Evolutionary conservation across 2,797 vertebrate genomes (phyloP), one percentile per base, ranked within the genome.

Genomic region (Syngnathus rostellatus): DNA sequence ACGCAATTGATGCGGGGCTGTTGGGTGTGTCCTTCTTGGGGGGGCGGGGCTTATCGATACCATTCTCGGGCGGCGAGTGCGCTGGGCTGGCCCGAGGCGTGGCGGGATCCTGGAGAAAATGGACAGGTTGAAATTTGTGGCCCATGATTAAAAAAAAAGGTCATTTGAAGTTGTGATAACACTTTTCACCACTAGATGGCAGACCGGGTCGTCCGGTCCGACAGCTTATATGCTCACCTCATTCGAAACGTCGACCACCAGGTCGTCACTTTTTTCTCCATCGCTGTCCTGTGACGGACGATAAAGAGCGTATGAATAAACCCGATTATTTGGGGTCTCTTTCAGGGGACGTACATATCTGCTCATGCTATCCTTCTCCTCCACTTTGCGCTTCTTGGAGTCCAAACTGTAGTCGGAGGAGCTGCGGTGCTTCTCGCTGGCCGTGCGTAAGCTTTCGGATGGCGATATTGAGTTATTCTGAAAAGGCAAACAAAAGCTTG

Each of bases 161-260:
- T 31, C 31, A 31, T 31, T 31, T 31, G 31, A 31, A 31, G 31
- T 62, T 71, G 39, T 7, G 63, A 2, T 7, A 54, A 25, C 23
- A 6, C 10, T 8, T 31, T 17, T 43, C 41, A 11, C 41, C 41
- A 11, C 41, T 43, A 43, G 41, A 9, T 9, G 41, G 41, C 41
- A 43, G 41, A 43, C 41, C 8, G 8, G 1, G 10, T 11, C 11
- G 31, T 31, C 5, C 53, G 3, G 25, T 65, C 63, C 39, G 46
- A 64, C 51, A 68, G 21, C 57, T 17, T 37, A 23, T 40, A 19
- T 3, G 19, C 82, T 76, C 85, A 99, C 97, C 95, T 99, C 97
- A 80, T 99, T 98, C 75, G 97, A 99, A 83, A 99, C 97, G 38
- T 98, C 97, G 45, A 99, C 97, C 68, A 99, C 97, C 77, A 99